Conservation (phyloP, 92 coral and sea anemone genomes). For the Umimayanthus kanabou region DNA sequence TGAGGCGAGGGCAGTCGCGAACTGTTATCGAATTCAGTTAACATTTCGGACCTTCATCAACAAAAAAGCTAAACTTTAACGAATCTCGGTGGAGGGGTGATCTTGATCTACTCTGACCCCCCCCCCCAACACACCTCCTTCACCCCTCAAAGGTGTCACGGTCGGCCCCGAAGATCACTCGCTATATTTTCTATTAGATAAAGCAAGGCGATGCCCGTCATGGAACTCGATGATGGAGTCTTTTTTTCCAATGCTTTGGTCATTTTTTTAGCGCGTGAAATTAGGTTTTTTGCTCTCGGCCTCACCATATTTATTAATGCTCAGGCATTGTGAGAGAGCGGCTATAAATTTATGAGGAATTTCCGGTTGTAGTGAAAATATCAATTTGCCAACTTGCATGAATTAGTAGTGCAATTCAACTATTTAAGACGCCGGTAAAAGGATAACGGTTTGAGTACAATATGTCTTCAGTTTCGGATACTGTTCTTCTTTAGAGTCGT, state of each 20-base stretch:
- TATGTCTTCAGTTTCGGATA: not conserved
- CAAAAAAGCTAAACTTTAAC: too few relatives aligned
- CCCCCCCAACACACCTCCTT: too few relatives aligned
- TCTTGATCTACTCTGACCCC: too few relatives aligned
- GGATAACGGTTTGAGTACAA: not conserved
- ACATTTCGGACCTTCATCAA: too few relatives aligned
- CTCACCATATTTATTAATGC: slow-evolving; percentile 30
- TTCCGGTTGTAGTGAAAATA: not conserved
- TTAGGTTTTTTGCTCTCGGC: slow-evolving; percentile 12
- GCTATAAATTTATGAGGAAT: slow-evolving; percentile 22
- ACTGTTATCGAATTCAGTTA: too few relatives aligned
- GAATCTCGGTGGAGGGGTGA: too few relatives aligned
- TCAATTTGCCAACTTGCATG: slow-evolving; percentile 4
- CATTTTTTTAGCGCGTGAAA: slow-evolving; percentile 11
- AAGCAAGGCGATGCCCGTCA: not conserved
- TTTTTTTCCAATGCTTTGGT: not conserved
- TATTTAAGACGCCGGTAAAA: slow-evolving; percentile 29
- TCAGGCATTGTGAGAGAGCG: slow-evolving; percentile 4
- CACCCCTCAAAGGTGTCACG: too few relatives aligned
- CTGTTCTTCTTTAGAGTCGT: slow-evolving; percentile 1
- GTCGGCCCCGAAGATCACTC: too few relatives aligned
- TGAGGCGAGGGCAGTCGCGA: too few relatives aligned
- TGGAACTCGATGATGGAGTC: slow-evolving; percentile 8
- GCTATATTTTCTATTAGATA: not conserved
- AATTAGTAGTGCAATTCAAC: slow-evolving; percentile 29